Evolutionary conservation across 2,113 vertebrate genomes (phyloP), one percentile per base, ranked within the genome.

Genomic region (Tetrao urogallus): DNA sequence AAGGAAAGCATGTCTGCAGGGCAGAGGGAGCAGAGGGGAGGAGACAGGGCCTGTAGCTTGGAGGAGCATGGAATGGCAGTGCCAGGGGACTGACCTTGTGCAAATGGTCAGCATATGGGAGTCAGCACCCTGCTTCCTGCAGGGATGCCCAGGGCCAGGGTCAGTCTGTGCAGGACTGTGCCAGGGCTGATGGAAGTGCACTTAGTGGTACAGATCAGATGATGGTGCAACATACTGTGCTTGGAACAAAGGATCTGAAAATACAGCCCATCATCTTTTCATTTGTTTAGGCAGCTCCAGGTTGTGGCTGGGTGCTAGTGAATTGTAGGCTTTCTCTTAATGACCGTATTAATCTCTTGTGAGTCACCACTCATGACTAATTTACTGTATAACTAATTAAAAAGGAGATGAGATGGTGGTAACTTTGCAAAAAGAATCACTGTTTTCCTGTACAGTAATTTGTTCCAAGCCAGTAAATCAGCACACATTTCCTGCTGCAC

Each of bases 161-260:
- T 30, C 52, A 56, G 27, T 57, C 54, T 57, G 54, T 32, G 30
- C 54, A n/a, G 56, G 27, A 28, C 27, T 54, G 52, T 28, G 16
- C 52, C 14, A 28, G 52, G 27, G 56, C 56, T 32, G 17, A 11
- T 28, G n/a, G 82, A 74, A 50, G 64, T 43, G 50, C 63, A 50
- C 43, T 58, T 58, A 9, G 13, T 74, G 24, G 40, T 58, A 0
- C 5, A 27, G 73, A 0, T 34, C 28, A 50, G 19, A 1, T 22
- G 36, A 47, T 40, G 64, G 48, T 71, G 57, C 32, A 32, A 71
- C 87, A 56, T 45, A 30, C 30, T 18, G 0, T 19, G n/a, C 47
- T 48, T 67, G 54, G 67, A 56, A 56, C 66, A 58, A 18, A 42
- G 17, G 61, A 38, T 21, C 47, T n/a, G 40, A n/a, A 70, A 75